Conservation (phyloP, 2,113 vertebrate genomes). For the Scartelaos histophorus region DNA sequence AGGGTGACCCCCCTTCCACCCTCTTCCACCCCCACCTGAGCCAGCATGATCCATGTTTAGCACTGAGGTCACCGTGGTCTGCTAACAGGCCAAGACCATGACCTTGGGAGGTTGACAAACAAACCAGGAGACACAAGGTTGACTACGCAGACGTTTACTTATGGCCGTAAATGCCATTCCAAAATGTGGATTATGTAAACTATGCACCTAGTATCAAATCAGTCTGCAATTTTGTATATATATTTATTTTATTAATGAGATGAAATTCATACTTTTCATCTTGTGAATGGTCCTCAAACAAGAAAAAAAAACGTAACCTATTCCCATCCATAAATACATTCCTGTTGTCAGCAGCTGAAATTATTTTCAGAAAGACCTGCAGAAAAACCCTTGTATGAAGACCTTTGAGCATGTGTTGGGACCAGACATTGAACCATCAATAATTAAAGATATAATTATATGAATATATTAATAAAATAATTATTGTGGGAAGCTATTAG, state of each 20-base stretch:
- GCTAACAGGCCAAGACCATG: slow-evolving; percentile 62
- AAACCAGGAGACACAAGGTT: slow-evolving; percentile 25
- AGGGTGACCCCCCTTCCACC: slow-evolving; percentile 31
- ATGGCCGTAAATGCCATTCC: slow-evolving; percentile 22
- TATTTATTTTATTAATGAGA: background rate
- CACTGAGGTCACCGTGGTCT: slow-evolving; percentile 21
- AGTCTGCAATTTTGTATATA: background rate
- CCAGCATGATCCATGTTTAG: slow-evolving; percentile 53
- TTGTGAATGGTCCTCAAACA: no score
- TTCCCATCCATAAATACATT: no score
- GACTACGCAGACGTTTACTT: slow-evolving; percentile 65
- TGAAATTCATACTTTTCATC: background rate
- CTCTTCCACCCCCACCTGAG: slow-evolving; percentile 6
- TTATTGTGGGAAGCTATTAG: no score
- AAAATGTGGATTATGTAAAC: no score
- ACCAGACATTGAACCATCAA: background rate
- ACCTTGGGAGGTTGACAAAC: slow-evolving; percentile 66
- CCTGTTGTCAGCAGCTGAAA: background rate
- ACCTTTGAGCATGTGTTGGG: no score
- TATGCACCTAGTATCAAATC: no score
- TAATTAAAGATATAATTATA: background rate
- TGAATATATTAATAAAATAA: no score
- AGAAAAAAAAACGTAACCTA: background rate
- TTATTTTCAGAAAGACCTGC: background rate
- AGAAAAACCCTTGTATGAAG: background rate